Percentiles rank a stretch among this genome's conserved stretches.
phyloP scores from a whole-genome alignment of 2,113 vertebrate genomes.

The Ochotona curzoniae region DNA sequence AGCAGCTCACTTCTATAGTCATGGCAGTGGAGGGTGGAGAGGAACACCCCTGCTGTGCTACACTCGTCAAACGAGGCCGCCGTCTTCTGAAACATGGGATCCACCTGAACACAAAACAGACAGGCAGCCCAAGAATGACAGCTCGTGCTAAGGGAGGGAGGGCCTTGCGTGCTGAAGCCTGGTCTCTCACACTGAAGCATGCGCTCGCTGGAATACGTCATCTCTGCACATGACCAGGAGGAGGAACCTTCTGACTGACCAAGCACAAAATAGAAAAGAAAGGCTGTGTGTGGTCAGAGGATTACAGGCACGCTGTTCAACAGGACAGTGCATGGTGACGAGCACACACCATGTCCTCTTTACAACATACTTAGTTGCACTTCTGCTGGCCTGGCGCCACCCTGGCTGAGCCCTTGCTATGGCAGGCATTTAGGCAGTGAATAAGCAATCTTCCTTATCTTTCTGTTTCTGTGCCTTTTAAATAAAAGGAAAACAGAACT shows the following conservation, averaged over 20 bases:
- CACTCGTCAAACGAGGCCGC: slow-evolving; percentile 93
- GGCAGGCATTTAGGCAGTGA: too few relatives aligned
- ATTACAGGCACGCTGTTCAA: background rate
- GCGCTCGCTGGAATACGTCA: background rate
- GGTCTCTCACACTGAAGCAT: background rate
- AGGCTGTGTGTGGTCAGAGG: background rate
- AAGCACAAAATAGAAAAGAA: slow-evolving; percentile 25
- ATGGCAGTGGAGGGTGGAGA: slow-evolving; percentile 89
- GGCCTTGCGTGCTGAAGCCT: background rate
- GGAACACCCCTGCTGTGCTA: slow-evolving; percentile 92
- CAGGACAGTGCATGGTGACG: background rate
- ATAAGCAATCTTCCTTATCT: background rate
- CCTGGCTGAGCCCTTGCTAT: too few relatives aligned
- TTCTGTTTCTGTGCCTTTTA: too few relatives aligned
- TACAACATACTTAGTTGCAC: background rate
- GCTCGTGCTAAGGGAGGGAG: background rate
- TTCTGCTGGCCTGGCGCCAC: background rate
- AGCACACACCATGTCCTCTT: background rate
- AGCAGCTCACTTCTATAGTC: slow-evolving; percentile 89
- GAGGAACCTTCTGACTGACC: background rate
- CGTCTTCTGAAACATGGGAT: slow-evolving; percentile 94
- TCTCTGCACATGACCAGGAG: background rate
- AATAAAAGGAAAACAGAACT: too few relatives aligned
- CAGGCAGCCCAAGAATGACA: background rate
- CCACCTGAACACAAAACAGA: slow-evolving; percentile 47